phyloP scores from a whole-genome alignment of 2,113 vertebrate genomes.

The Aspiorhynchus laticeps region DNA sequence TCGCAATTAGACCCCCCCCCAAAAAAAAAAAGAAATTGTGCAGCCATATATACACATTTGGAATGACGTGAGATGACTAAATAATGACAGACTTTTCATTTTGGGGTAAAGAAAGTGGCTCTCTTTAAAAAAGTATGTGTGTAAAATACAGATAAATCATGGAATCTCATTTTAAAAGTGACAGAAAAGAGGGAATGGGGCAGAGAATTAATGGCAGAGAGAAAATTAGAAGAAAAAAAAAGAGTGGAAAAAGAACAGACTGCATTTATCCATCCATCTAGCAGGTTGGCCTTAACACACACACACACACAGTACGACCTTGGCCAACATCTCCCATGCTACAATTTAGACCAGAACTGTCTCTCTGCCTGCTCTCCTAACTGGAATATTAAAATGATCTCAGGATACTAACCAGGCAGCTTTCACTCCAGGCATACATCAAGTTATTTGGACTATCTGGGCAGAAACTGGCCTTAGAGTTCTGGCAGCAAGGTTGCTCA shows the following conservation, averaged over 20 bases:
- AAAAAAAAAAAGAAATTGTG: too few species aligned
- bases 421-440: neutral
- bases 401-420: neutral
- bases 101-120: neutral
- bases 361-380: neutral
- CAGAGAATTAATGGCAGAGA: neutral
- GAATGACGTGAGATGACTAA: neutral
- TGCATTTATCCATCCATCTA: slow-evolving; percentile 11
- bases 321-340: neutral
- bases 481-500: neutral
- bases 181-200: neutral
- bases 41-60: neutral
- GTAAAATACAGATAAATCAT: neutral
- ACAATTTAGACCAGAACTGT: neutral
- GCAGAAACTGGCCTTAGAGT: neutral
- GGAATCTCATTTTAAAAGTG: neutral
- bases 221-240: neutral
- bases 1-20: too few species aligned
- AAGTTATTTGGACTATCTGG: neutral
- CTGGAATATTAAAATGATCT: neutral
- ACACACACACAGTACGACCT: slow-evolving; percentile 1
- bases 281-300: neutral
- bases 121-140: neutral
- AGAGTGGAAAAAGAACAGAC: neutral
- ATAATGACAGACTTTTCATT: neutral